Evolutionary conservation across 2,888 invertebrate species (phyloP), one percentile per base, ranked within the genome.

Genomic region (Phania funesta): DNA sequence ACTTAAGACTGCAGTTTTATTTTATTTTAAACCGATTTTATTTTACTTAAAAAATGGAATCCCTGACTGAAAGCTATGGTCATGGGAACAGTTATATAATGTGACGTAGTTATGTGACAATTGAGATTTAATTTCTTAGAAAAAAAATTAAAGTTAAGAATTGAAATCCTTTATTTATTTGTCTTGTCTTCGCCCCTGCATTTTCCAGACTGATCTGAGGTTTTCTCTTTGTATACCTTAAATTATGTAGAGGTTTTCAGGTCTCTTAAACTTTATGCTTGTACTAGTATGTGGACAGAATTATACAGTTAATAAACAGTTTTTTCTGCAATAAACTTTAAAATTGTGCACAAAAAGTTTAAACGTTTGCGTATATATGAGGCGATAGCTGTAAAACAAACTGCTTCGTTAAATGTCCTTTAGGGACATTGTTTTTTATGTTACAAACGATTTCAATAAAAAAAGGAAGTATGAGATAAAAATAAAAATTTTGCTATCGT

Each of bases 321-420:
- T 67, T 67, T 52, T 26, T 52, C n/a, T 35, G 44, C 68, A 62
- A 68, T 67, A 68, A 76, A 76, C 50, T 76, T 76, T 68, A 62
- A 76, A 68, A 35, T 41, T 54, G 18, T 64, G 8, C 1, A 13
- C 18, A 50, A 65, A 73, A 64, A 56, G 13, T 64, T 62, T 62
- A 62, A 65, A 46, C 73, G 38, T 48, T 38, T 2, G 24, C 4
- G n/a, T n/a, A 32, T 13, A 32, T 65, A 71, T 62, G 67, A 41
- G 52, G 44, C 65, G 32, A 60, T 60, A 67, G 62, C 46, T 77
- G 52, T 77, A 50, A 64, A 68, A 75, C 74, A 82, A 74, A 78
- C 64, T 74, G 65, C 74, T 75, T 82, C 71, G 78, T 78, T 82
- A 82, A 82, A 78, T 78, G 70, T 75, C 68, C 82, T 75, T 78